Evolutionary conservation across 2,888 invertebrate genomes (phyloP), one percentile per base, ranked within the genome.

Genomic region (Cheilosia scutellata): DNA sequence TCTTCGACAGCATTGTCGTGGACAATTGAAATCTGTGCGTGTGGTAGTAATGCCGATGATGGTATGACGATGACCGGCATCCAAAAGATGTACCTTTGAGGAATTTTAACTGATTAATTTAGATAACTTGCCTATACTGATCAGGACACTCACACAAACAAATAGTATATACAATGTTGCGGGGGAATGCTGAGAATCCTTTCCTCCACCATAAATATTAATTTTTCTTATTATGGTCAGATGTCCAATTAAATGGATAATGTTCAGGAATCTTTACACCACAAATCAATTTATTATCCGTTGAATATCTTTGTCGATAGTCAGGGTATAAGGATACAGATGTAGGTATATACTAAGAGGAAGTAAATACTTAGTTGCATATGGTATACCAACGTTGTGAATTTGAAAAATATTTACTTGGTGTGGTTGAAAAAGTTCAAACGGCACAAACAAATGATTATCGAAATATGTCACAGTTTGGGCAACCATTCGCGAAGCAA

Each of bases 81-180:
- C 49, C 20, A 20, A 29, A 37, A n/a, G 33, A 4, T 42, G 16
- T 60, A 44, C 47, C 55, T 33, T 66, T 33, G 37, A 33, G 44
- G 66, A 29, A 70, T 70, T 37, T 62, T 33, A 70, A 31, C 55
- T 75, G 75, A 65, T 75, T 57, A 75, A 49, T 65, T 65, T 65
- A 25, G 47, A 58, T 27, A 33, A 27, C 27, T 4, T 11, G 37
- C 33, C 33, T 33, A 33, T 33, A 40, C 33, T 20, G 37, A n/a
- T 65, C 4, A 1, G 20, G 37, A 6, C 40, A 44, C 42, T n/a
- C 2, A 58, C 37, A 6, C 29, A 44, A 31, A 29, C 2, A 58
- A 51, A 51, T 27, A 5, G 25, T 9, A 27, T 5, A 51, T 51
- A 70, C 44, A 70, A 57, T 44, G 57, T 44, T 70, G 55, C 70